Percentiles rank a stretch among this genome's conserved stretches.
Conservation (phyloP, 2,797 vertebrate species). For the Sebastes cheni region DNA sequence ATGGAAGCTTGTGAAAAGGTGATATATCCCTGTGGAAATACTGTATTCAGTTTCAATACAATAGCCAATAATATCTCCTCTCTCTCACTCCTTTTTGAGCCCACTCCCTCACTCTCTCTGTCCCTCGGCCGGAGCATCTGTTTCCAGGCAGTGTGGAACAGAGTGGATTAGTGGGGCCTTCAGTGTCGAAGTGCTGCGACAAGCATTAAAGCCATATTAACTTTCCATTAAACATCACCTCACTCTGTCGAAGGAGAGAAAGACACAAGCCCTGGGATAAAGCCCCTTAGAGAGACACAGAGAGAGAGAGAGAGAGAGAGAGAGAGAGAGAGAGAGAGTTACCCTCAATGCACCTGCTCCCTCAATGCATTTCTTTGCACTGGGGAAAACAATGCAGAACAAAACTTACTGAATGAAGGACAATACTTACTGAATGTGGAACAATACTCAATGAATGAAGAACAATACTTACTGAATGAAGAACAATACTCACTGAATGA, state of each 20-base stretch:
- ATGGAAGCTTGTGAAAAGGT: neutral
- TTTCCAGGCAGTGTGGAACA: slow-evolving; percentile 70
- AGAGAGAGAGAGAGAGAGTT: neutral
- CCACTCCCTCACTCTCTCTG: neutral
- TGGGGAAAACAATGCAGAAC: slow-evolving; percentile 6
- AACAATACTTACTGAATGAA: no score
- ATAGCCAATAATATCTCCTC: neutral
- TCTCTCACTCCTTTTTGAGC: neutral
- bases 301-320: neutral
- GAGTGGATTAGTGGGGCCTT: slow-evolving; percentile 77
- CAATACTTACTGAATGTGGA: no score
- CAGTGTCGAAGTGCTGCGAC: slow-evolving; percentile 69
- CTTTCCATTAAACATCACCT: slow-evolving; percentile 83
- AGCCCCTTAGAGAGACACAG: slow-evolving; percentile 35
- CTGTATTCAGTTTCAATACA: neutral
- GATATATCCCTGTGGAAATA: neutral
- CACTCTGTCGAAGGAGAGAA: slow-evolving; percentile 63
- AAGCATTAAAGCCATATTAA: slow-evolving; percentile 86
- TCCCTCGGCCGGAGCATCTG: slow-evolving; percentile 65
- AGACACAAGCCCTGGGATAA: slow-evolving; percentile 64
- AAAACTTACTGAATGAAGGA: neutral
- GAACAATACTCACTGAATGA: no score
- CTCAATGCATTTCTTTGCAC: slow-evolving; percentile 18
- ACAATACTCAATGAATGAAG: no score
- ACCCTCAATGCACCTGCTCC: slow-evolving; percentile 66